Evolutionary conservation across 2,113 vertebrate species (phyloP), one percentile per base, ranked within the genome.

Genomic region (Ailuropoda melanoleuca): DNA sequence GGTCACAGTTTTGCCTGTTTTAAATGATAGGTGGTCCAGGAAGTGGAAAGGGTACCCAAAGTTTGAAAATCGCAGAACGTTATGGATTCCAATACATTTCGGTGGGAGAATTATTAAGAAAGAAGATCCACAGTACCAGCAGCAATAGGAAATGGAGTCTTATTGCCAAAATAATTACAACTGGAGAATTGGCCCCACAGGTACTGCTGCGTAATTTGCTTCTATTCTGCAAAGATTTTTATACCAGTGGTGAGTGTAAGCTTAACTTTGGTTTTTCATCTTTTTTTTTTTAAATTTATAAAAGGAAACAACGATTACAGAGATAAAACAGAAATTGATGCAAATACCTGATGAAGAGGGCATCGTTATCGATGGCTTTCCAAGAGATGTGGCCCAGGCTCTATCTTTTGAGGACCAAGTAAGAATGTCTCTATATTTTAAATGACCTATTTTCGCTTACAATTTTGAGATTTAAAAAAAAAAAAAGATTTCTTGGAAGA

Each of bases 291-390:
- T n/a, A n/a, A 46, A 43, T 98, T 93, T 85, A 39, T 97, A 86
- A 86, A 98, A 99, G 99, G 99, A 99, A 98, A 99, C 99, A 31
- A 99, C 99, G n/a, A 99, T 99, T 98, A 99, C 99, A 18, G 99
- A 99, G 98, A 99, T 99, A 98, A 99, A 99, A 98, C 99, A 99
- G 98, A 99, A 99, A 98, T 98, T 99, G 97, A 99, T 99, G 99
- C 99, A 99, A 98, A 99, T 99, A 93, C 99, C 99, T 3, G 99
- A 99, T 29, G 99, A 99, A 84, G 99, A 98, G 6, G 99, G 99
- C 0, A 99, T 99, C 90, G 99, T 99, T 96, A 99, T 99, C 31
- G 99, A 99, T 6, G 99, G 99, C 81, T 99, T 99, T 98, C 99
- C 99, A 66, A 99, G 99, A 78, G 99, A 99, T 8, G 99, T 99